Base-by-base conservation (phyloP, 2,888 invertebrate species). In the Allacma fusca region DNA sequence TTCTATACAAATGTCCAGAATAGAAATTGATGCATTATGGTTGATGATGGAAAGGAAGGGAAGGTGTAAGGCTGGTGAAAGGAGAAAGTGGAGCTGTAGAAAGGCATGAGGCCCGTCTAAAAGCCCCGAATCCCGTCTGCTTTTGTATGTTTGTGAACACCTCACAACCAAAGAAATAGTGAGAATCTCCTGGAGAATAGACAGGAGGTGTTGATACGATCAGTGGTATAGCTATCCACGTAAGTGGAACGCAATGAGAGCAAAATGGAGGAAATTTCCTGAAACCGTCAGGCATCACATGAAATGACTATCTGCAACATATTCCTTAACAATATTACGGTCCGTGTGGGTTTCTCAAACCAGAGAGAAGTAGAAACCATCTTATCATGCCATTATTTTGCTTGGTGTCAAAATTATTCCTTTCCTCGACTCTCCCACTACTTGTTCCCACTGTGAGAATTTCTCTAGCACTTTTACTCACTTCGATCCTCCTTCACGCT, bases 221-320 rank as follows among this genome's bases (percentile, higher is more conserved):
- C 34, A 19, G 21, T 28, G 40, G 40, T 40, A 21, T 13, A 50
- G n/a, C 24, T 68, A n/a, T 40, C 68, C 29, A 29, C 29, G 7
- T 67, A 68, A 68, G 40, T 68, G 68, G 40, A 23, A 68, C 68
- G 34, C 68, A 34, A 68, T 68, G 40, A 68, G n/a, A 68, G 68
- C 40, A 43, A 68, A 34, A 68, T n/a, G 28, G 34, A 29, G 68
- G 43, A 62, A 62, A 62, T 62, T 62, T 62, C 26, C 16, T 21
- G 7, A 2, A 57, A 57, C 67, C 40, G 34, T 68, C 68, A 68
- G 40, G 68, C 40, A 40, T 68, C 40, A 19, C 34, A 68, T 68
- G 40, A 68, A 68, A 68, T 40, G 34, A 68, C 40, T 21, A 40
- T 68, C 21, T 40, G n/a, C 68, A 68, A 68, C 68, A 40, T 68